These are phyloP conservation scores for Typhlichthys subterraneus DNA, from an alignment of 2,797 vertebrate species.

Conservation along the genomic window DNA sequence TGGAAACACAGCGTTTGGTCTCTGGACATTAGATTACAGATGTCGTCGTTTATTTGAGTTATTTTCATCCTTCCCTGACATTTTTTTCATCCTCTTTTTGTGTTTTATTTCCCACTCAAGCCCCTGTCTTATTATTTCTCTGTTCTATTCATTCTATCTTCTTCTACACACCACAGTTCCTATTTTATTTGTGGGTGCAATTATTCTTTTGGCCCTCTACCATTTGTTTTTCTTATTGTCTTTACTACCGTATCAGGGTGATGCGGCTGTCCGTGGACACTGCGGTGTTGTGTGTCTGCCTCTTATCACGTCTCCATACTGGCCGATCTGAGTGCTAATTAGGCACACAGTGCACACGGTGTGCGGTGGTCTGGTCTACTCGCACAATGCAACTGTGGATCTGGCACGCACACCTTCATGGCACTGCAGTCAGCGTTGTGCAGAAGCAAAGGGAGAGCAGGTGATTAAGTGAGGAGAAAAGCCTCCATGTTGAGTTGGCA, in stretches of 20 bases:
- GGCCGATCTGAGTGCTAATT: conserved; percentile 49
- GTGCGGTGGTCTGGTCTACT: conserved; percentile 32
- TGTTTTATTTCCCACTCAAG: background rate
- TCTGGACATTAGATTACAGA: conserved; percentile 31
- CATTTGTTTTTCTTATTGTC: conserved; percentile 3
- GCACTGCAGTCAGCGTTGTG: conserved; percentile 30
- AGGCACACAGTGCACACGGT: conserved; percentile 24
- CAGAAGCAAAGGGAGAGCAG: conserved; percentile 9
- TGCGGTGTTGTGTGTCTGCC: background rate
- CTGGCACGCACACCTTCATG: conserved; percentile 13
- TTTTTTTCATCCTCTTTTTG: conserved; percentile 3
- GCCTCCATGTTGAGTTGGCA: conserved; percentile 1
- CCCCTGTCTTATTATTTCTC: background rate
- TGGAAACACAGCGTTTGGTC: conserved; percentile 19
- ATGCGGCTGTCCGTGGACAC: background rate
- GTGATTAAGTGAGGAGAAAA: conserved; percentile 22
- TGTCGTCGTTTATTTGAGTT: conserved; percentile 33
- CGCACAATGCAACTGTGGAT: conserved; percentile 37
- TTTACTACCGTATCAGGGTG: background rate
- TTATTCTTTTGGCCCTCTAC: background rate
- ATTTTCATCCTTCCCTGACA: conserved; percentile 11
- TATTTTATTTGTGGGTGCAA: background rate
- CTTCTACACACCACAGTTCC: background rate
- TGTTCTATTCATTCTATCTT: background rate
- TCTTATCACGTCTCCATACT: conserved; percentile 39